A percentile compares a stretch with the other conserved stretches of the same genome.
Conservation (phyloP, 2,888 invertebrate genomes). For the Conops quadrifasciatus region DNA sequence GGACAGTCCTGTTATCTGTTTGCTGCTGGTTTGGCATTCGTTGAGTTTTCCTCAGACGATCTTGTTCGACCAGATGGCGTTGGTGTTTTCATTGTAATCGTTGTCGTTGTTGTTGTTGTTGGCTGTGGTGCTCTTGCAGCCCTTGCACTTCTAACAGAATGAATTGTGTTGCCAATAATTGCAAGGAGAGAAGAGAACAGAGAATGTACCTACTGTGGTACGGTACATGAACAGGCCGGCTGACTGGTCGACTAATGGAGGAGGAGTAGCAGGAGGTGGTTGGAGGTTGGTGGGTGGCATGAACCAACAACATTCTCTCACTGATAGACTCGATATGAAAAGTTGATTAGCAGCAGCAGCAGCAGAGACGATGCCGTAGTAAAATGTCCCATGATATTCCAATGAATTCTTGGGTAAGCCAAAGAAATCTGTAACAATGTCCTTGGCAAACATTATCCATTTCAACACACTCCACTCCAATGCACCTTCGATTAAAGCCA, state of each 20-base stretch:
- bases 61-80: conserved; percentile 30
- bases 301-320: no score
- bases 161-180: conserved; percentile 2
- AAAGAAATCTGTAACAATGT: no score
- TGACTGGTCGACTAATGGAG: not conserved
- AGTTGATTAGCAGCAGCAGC: conserved; percentile 22
- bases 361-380: not conserved
- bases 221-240: no score
- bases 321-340: conserved; percentile 22
- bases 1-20: no score
- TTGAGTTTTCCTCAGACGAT: conserved; percentile 23
- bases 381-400: no score
- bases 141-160: not conserved
- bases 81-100: conserved; percentile 2
- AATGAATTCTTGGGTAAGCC: no score
- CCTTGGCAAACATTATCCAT: no score
- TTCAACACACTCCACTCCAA: no score
- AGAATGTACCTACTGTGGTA: no score
- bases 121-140: not conserved
- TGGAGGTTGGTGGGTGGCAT: not conserved
- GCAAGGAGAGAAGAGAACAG: not conserved
- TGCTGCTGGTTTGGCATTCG: not conserved
- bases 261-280: not conserved
- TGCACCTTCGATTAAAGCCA: no score
- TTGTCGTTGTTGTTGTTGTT: conserved; percentile 7